Evolutionary conservation across 2,888 invertebrate species (phyloP), one percentile per base, ranked within the genome.

Genomic region (Epinotia demarniana): DNA sequence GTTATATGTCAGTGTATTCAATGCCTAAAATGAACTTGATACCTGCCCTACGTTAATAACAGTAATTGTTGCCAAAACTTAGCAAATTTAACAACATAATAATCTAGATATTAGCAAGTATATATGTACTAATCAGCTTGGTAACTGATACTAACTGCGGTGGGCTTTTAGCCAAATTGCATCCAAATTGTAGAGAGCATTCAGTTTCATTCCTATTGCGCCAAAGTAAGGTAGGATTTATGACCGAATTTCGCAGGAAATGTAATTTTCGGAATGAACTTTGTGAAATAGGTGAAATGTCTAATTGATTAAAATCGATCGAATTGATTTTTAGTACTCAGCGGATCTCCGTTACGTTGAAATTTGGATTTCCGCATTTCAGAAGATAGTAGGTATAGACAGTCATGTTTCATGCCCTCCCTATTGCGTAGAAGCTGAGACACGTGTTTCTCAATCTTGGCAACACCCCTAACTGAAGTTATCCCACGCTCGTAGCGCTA

Each of bases 141-240:
- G 46, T 63, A 63, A 46, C 46, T 43, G 63, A 63, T 46, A 63
- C 46, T 43, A 46, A 46, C 43, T 46, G 23, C 43, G 5, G 43
- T 46, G 12, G 46, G 63, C 63, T 63, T 46, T 63, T 63, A 63
- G 46, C 46, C 46, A 63, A 63, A 63, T 63, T 63, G 63, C 18
- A 43, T 63, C 18, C 27, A 27, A 46, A 63, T 63, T 61, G 6
- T 9, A 19, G 46, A 39, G 39, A 16, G 62, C 53, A 53, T 33
- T 61, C n/a, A 61, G 27, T 39, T 61, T 9, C 16, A 33, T 61
- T n/a, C 33, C 2, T n/a, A n/a, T 39, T 43, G 18, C 39, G 43
- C 16, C 60, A 27, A 23, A 19, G 19, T 23, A 6, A 58, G 5
- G 43, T 9, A 11, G 43, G 18, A 43, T 16, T 63, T 18, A 43